Base-by-base conservation (phyloP, 2,113 vertebrate species). In the Aptenodytes patagonicus region DNA sequence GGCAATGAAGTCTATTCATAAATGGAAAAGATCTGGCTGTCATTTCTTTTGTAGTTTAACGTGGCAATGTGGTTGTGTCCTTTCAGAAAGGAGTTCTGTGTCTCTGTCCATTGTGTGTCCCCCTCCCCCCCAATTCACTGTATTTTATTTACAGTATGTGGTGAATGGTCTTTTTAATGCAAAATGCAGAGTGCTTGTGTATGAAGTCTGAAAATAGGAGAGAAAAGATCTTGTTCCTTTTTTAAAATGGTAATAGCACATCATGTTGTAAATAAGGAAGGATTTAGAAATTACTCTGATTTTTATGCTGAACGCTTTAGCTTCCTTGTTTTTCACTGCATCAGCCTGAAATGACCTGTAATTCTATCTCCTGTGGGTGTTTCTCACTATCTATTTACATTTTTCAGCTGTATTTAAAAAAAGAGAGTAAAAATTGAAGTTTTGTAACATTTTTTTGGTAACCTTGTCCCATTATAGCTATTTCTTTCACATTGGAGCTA, bases 371-470 rank as follows among this genome's bases (percentile, higher is more conserved):
- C 52, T 85, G 13, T 47, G 32, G 9, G 54, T 29, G 17, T 80
- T 94, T 96, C 76, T 77, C 29, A 40, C n/a, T 64, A 52, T 77
- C 34, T 89, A 21, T 26, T 86, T 95, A 64, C 12, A 17, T 79
- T 89, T 42, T 87, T 90, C 42, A 75, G 61, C 68, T 79, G 92
- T 90, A 75, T 82, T 95, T 83, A 64, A 89, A 96, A 93, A 51
- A 11, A 28, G 38, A 82, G 49, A 83, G 88, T 42, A 70, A 94
- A 80, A 49, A 55, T 12, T 16, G 7, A 83, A 55, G 7, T 91
- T 69, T 92, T 92, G 8, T 72, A 42, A 71, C 17, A 1, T 55
- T 86, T 52, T 77, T 70, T 62, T 57, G 34, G 9, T 84, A 68
- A 22, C 16, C 52, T 22, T 77, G 52, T 95, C 62, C 38, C 42